These are phyloP conservation scores for Macropus fuliginosus DNA, from an alignment of 2,797 vertebrate species.

Conservation along the genomic window DNA sequence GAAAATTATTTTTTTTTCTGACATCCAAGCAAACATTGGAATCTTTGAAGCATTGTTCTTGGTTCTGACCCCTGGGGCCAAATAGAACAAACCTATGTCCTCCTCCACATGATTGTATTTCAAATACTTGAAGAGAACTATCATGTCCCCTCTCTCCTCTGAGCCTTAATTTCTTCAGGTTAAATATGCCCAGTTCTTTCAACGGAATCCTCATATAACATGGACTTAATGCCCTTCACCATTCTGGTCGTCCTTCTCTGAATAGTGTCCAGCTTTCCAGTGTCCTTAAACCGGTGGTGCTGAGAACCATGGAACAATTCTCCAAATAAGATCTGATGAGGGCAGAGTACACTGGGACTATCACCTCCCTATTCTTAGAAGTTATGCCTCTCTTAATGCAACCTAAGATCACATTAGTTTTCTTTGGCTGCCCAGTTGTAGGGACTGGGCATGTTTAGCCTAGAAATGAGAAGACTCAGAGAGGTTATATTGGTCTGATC, in stretches of 20 bases:
- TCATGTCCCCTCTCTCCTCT: background rate
- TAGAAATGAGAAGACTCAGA: background rate
- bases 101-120: background rate
- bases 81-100: background rate
- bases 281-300: background rate
- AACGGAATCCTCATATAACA: background rate
- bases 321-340: background rate
- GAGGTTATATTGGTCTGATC: background rate
- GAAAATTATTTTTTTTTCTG: background rate
- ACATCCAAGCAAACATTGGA: background rate
- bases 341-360: background rate
- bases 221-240: background rate
- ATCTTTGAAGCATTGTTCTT: background rate
- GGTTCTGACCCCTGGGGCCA: background rate
- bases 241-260: background rate
- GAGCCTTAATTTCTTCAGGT: background rate
- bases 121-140: background rate
- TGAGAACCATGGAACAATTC: background rate
- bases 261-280: background rate
- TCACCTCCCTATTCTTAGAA: background rate
- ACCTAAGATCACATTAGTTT: background rate
- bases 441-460: background rate
- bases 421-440: background rate
- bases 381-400: background rate
- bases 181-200: background rate